Conservation (phyloP, 2,888 invertebrate genomes). For the Molorchus minor region DNA sequence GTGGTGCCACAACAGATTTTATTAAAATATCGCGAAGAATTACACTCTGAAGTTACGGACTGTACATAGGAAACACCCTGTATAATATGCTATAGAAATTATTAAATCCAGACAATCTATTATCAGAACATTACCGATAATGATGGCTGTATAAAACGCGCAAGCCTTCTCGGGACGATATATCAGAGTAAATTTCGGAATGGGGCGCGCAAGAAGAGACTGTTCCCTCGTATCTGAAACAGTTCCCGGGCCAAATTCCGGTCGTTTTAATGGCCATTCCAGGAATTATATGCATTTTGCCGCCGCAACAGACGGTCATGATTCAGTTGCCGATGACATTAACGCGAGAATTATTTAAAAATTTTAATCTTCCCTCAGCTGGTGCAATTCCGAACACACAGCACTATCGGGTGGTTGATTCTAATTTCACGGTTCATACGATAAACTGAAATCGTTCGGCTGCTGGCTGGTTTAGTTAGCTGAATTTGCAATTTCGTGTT, state of each 20-base stretch:
- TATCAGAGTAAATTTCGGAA: not conserved
- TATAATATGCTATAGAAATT: no score
- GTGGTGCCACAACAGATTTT: no score
- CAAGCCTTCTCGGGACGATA: slow-evolving; percentile 19
- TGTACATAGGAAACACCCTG: no score
- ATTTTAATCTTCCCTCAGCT: slow-evolving; percentile 12
- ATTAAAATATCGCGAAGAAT: no score
- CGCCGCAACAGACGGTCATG: slow-evolving; percentile 18
- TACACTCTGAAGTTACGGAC: no score
- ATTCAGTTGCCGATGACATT: slow-evolving; percentile 19
- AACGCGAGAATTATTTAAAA: slow-evolving; percentile 24
- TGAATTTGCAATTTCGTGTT: no score
- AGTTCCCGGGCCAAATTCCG: not conserved
- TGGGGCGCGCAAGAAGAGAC: not conserved
- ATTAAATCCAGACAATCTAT: no score
- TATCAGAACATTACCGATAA: slow-evolving; percentile 39
- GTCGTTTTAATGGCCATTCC: not conserved
- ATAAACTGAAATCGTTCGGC: no score
- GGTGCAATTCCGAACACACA: not conserved
- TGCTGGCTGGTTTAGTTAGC: no score
- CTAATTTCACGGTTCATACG: no score
- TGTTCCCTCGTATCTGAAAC: not conserved
- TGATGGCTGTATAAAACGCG: slow-evolving; percentile 38
- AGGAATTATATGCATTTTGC: slow-evolving; percentile 18
- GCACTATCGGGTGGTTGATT: no score